Evolutionary conservation across 23 tunicate species (phyloP).

Genomic region (Trididemnum miniatum): DNA sequence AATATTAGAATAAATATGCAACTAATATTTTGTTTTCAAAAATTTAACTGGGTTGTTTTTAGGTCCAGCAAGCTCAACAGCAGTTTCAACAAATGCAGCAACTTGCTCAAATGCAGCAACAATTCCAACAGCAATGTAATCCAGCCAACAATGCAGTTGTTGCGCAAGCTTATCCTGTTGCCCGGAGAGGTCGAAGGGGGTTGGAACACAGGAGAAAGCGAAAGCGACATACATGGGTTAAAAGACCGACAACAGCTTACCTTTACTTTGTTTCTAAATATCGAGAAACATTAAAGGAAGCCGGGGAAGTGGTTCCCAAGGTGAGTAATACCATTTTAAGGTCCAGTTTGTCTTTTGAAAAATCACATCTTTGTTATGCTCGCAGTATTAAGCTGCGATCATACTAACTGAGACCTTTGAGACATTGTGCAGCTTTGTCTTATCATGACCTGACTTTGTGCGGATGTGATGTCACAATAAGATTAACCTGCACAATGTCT

Average conservation of each 20-base stretch:
- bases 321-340: too few relatives aligned
- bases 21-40: too few relatives aligned
- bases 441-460: too few relatives aligned
- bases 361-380: too few relatives aligned
- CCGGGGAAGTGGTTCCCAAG: slow-evolving; percentile 98
- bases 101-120: slow-evolving; percentile 80
- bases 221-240: slow-evolving; percentile 86
- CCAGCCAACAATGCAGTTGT: slow-evolving; percentile 25
- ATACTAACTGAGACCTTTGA: too few relatives aligned
- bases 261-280: slow-evolving; percentile 99
- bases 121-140: slow-evolving; percentile 69
- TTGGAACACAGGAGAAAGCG: slow-evolving; percentile 79
- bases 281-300: slow-evolving; percentile 91
- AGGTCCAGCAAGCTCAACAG: slow-evolving; percentile 89
- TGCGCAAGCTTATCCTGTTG: slow-evolving; percentile 35
- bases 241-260: slow-evolving; percentile 98
- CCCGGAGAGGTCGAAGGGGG: slow-evolving; percentile 65
- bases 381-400: too few relatives aligned
- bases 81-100: slow-evolving; percentile 93
- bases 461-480: too few relatives aligned
- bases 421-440: too few relatives aligned
- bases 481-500: too few relatives aligned
- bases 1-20: too few relatives aligned
- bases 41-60: too few relatives aligned
- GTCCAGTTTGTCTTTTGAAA: too few relatives aligned